Conservation (phyloP, 1,140 invertebrate species). For the Calliopsis andreniformis region DNA sequence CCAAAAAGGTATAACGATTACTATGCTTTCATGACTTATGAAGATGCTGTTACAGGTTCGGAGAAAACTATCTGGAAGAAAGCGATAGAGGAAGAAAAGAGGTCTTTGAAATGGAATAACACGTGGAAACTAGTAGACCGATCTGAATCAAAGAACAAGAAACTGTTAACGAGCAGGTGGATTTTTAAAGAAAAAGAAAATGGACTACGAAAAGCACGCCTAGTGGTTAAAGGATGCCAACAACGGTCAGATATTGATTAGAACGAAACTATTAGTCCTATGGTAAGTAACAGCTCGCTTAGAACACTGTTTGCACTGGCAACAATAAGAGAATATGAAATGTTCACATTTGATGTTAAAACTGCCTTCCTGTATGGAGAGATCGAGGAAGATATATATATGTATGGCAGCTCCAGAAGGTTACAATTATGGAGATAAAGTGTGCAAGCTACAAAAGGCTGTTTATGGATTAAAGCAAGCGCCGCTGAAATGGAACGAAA, state of each 20-base stretch:
- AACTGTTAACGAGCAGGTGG: neutral
- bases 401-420: too few relatives aligned
- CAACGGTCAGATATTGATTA: neutral
- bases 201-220: neutral
- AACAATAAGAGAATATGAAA: too few relatives aligned
- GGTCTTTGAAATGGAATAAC: neutral
- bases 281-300: neutral
- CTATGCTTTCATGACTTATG: neutral
- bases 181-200: neutral
- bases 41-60: neutral
- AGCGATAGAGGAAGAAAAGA: constrained; percentile 4
- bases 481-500: too few relatives aligned
- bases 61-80: neutral
- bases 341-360: too few relatives aligned
- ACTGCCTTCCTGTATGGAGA: too few relatives aligned
- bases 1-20: constrained; percentile 2
- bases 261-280: neutral
- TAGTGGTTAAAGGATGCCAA: neutral
- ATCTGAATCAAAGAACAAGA: neutral
- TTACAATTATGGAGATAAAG: too few relatives aligned
- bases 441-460: too few relatives aligned
- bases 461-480: too few relatives aligned
- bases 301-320: too few relatives aligned
- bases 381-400: too few relatives aligned
- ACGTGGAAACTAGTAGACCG: neutral